Evolutionary conservation across 2,113 vertebrate species (phyloP).

Genomic region (Sylvilagus bachmani): DNA sequence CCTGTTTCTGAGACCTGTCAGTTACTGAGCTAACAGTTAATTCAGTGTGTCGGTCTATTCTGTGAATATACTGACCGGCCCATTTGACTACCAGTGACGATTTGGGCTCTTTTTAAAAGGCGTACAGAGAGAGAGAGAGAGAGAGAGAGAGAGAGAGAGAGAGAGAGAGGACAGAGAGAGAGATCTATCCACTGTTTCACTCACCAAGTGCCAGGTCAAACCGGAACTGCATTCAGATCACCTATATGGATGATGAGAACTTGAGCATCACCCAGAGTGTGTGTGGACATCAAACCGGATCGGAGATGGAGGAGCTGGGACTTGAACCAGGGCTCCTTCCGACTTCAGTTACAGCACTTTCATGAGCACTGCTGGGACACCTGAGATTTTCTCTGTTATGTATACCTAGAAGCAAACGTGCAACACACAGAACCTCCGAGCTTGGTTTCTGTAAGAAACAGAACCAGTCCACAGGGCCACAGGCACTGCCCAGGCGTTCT

Average conservation of each 20-base stretch:
- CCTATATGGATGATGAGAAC: too few relatives aligned
- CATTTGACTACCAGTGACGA: not conserved
- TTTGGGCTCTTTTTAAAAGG: not conserved
- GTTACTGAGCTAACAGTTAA: not conserved
- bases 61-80: not conserved
- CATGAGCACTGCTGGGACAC: not conserved
- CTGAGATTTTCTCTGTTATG: not conserved
- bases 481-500: accelerated
- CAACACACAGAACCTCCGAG: not conserved
- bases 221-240: too few relatives aligned
- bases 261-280: too few relatives aligned
- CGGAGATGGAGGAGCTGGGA: too few relatives aligned
- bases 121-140: too few relatives aligned
- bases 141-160: too few relatives aligned
- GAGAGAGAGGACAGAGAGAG: too few relatives aligned
- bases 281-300: too few relatives aligned
- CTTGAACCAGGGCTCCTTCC: not conserved
- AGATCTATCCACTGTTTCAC: too few relatives aligned
- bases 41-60: not conserved
- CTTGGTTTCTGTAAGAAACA: not conserved
- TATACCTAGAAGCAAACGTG: not conserved
- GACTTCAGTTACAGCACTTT: not conserved
- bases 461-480: accelerated
- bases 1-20: not conserved
- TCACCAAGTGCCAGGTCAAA: too few relatives aligned